Conservation (phyloP, 2,888 invertebrate species). For the Sthenelais limicola region DNA sequence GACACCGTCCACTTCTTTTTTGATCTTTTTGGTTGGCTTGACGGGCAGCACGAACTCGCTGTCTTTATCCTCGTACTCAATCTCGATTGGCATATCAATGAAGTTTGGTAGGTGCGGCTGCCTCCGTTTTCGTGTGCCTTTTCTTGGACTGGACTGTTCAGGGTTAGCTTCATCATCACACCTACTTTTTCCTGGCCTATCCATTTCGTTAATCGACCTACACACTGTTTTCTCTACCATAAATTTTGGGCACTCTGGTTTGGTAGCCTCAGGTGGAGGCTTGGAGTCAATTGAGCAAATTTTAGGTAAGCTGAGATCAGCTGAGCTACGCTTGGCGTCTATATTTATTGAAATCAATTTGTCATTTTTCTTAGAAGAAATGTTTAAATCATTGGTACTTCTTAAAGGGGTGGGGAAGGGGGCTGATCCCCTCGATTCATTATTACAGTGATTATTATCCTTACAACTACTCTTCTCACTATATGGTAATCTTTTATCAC, state of each 20-base stretch:
- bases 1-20: slow-evolving; percentile 13
- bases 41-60: slow-evolving; percentile 29
- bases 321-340: background rate
- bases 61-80: slow-evolving; percentile 2
- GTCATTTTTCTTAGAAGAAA: no score
- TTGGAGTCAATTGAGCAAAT: slow-evolving; percentile 38
- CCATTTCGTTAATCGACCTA: slow-evolving; percentile 13
- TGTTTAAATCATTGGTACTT: no score
- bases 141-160: background rate
- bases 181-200: slow-evolving; percentile 15
- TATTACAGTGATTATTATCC: background rate
- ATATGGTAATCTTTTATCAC: no score
- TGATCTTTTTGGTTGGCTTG: slow-evolving; percentile 23
- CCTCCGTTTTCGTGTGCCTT: background rate
- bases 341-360: no score
- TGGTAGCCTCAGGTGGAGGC: slow-evolving; percentile 4
- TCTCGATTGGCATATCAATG: slow-evolving; percentile 29
- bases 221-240: slow-evolving; percentile 16
- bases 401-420: background rate
- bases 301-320: slow-evolving; percentile 34
- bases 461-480: background rate
- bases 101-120: slow-evolving; percentile 15
- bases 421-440: slow-evolving; percentile 4
- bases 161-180: background rate
- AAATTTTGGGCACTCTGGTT: slow-evolving; percentile 25